Base-by-base conservation (phyloP, 1,140 invertebrate genomes). In the Melipona quadrifasciata region DNA sequence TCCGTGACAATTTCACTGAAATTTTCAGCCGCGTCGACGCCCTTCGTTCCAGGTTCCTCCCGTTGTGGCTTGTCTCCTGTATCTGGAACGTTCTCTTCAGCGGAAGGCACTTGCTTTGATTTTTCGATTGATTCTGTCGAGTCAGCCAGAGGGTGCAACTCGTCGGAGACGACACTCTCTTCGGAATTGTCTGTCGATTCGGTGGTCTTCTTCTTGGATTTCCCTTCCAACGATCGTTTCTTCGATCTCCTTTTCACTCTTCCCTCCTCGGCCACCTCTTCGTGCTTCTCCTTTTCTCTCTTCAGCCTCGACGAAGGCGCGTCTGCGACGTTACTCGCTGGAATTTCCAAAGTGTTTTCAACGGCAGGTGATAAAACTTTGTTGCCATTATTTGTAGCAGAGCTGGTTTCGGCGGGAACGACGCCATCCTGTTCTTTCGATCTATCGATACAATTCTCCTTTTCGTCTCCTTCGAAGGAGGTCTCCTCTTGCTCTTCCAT, bases 71-170 rank as follows among this genome's bases (percentile, higher is more conserved):
- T 87, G 14, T 71, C n/a, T 4, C 14, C 6, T n/a, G n/a, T n/a
- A n/a, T n/a, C n/a, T n/a, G n/a, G 51, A 31, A 73, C 0, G 16
- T 74, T 74, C 51, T 80, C 83, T 67, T 73, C 58, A 51, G 61
- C 58, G 58, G 83, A 84, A 64, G 47, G 73, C 53, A 74, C 70
- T 87, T 82, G 31, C 51, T 81, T 90, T 71, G 91, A 53, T 34
- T 74, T 85, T 11, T 91, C 80, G 16, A 92, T 91, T 16, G 91
- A 80, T 51, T 91, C 89, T 84, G 91, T 90, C 14, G 91, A 91
- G 73, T 93, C 90, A 0, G 87, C 86, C 1, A 92, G 55, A 47
- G 39, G 39, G 57, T 80, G 87, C n/a, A 90, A 27, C 34, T 91
- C 87, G 1, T 92, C 90, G 0, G 76, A 80, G 0, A 81, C 57